Percentiles rank a stretch among this genome's conserved stretches.
Evolutionary conservation across 2,113 vertebrate genomes (phyloP).

Genomic region (Prietella phreatophila): DNA sequence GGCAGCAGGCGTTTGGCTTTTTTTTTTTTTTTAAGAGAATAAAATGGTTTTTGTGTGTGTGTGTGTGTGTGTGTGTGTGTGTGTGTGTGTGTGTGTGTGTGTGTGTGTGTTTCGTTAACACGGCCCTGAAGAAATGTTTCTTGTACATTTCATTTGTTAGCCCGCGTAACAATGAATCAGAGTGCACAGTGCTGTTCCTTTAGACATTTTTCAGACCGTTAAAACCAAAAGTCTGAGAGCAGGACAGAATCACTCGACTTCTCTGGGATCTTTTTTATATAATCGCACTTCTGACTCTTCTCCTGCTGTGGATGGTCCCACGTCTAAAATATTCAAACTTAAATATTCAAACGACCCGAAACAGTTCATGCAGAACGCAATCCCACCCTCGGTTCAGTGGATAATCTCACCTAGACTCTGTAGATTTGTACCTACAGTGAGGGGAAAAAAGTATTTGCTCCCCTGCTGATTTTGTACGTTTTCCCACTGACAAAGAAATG

Average conservation of each 20-base stretch:
- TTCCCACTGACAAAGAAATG: no score
- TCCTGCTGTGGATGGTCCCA: neutral
- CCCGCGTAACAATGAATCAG: neutral
- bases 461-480: no score
- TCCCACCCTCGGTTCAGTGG: neutral
- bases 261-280: neutral
- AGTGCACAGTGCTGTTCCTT: neutral
- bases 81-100: neutral
- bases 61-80: neutral
- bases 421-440: no score
- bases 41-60: neutral
- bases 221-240: neutral
- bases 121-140: neutral
- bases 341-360: neutral
- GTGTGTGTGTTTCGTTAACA: slow-evolving; percentile 9
- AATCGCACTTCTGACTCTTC: neutral
- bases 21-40: neutral
- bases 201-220: neutral
- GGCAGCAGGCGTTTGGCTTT: slow-evolving; percentile 1
- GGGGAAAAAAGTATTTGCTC: no score
- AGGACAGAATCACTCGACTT: neutral
- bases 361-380: neutral
- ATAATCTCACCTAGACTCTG: neutral
- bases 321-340: neutral
- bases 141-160: neutral